phyloP scores from a whole-genome alignment of 64 coral and sea anemone species.

The Stichodactyla mertensii region DNA sequence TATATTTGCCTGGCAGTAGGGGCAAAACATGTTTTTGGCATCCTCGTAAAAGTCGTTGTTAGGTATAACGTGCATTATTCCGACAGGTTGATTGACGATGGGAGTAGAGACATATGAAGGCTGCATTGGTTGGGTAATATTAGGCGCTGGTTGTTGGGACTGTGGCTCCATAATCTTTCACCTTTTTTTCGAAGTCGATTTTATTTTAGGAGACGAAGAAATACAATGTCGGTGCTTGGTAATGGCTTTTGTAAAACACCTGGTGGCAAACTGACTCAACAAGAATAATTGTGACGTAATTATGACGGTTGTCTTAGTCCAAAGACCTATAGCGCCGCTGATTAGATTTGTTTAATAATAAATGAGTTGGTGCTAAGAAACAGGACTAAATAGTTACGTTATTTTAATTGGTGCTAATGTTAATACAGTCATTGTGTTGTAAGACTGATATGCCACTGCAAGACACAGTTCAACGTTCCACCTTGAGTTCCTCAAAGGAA shows the following conservation, averaged over 20 bases:
- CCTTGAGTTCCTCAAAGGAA: too few relatives aligned
- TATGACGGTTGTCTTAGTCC: neutral
- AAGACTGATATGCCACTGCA: too few relatives aligned
- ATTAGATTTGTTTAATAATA: neutral
- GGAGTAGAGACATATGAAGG: slow-evolving; percentile 17
- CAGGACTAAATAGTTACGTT: neutral
- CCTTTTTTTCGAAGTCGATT: neutral
- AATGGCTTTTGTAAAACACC: neutral
- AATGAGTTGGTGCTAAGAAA: neutral
- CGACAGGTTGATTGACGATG: slow-evolving; percentile 50
- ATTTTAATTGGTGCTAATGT: too few relatives aligned
- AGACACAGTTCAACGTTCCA: too few relatives aligned
- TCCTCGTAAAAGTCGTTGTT: slow-evolving; percentile 24
- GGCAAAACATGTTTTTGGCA: slow-evolving; percentile 52
- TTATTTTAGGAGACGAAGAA: neutral
- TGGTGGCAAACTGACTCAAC: neutral
- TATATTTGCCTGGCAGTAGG: slow-evolving; percentile 57
- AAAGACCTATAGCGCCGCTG: neutral
- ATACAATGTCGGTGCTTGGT: neutral
- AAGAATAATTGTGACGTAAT: neutral
- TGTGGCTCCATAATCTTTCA: neutral
- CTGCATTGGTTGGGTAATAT: neutral
- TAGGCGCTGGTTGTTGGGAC: slow-evolving; percentile 6
- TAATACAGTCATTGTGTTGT: too few relatives aligned
- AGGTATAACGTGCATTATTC: slow-evolving; percentile 12